Conservation (phyloP, 2,888 invertebrate species). For the Brachylomia viminalis region DNA sequence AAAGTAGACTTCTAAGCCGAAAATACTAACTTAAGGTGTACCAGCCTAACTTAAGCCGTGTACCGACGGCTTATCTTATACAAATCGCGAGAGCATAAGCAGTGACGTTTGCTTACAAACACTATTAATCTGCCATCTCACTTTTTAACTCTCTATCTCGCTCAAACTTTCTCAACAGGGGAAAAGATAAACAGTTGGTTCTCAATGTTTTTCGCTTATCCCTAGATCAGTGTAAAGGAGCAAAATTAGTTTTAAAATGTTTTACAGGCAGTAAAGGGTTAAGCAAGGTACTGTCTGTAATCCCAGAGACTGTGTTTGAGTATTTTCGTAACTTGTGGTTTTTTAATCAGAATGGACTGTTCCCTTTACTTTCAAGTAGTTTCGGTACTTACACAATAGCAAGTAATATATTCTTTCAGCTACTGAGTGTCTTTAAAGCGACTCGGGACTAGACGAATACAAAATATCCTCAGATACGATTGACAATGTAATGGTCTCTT, state of each 20-base stretch:
- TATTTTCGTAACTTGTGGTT: conserved; percentile 35
- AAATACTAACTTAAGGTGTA: not conserved
- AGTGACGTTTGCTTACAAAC: conserved; percentile 48
- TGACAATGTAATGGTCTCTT: not conserved
- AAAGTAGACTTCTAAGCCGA: not conserved
- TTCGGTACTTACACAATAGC: not conserved
- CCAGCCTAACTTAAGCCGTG: not conserved
- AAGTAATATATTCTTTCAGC: not conserved
- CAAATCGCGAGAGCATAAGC: conserved; percentile 41
- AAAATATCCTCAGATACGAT: not conserved
- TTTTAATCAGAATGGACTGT: not conserved
- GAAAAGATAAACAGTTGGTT: conserved; percentile 38
- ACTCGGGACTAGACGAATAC: not conserved
- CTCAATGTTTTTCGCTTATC: conserved; percentile 41
- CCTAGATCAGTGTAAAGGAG: conserved; percentile 40
- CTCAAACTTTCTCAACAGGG: conserved; percentile 37
- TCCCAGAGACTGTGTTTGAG: conserved; percentile 24
- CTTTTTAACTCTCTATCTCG: conserved; percentile 18
- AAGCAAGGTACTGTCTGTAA: conserved; percentile 29
- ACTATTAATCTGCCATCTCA: conserved; percentile 45
- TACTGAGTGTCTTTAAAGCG: not conserved
- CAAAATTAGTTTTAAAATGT: conserved; percentile 56
- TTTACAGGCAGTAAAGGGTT: conserved; percentile 36
- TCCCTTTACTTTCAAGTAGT: conserved; percentile 1
- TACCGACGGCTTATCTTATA: not conserved